A percentile compares a stretch with the other conserved stretches of the same genome.
Conservation (phyloP, 2,888 invertebrate species). For the Drosophila multiciliata region DNA sequence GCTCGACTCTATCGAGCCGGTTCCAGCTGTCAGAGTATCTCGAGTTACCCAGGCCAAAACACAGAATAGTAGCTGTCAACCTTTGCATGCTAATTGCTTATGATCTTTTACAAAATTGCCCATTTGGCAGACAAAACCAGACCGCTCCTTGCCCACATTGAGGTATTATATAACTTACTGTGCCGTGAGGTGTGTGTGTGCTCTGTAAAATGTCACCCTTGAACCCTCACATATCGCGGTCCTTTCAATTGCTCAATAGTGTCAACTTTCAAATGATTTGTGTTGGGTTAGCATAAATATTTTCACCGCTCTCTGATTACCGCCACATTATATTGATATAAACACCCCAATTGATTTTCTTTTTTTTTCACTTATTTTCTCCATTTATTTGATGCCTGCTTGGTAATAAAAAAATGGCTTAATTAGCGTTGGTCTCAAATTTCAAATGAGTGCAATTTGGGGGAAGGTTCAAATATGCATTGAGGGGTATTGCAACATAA, state of each 20-base stretch:
- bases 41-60: constrained; percentile 49
- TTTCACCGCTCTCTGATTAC: constrained; percentile 68
- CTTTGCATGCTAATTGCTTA: constrained; percentile 68
- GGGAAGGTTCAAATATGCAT: not conserved
- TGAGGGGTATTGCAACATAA: not conserved
- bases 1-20: constrained; percentile 34
- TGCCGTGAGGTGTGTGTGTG: constrained; percentile 39
- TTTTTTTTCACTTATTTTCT: constrained; percentile 34
- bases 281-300: constrained; percentile 56
- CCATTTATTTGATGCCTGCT: constrained; percentile 24
- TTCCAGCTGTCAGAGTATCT: constrained; percentile 62
- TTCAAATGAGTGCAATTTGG: constrained; percentile 23
- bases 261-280: constrained; percentile 77
- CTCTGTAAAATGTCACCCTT: constrained; percentile 37
- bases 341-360: constrained; percentile 68
- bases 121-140: constrained; percentile 23
- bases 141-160: constrained; percentile 59
- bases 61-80: constrained; percentile 24
- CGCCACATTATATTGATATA: constrained; percentile 61
- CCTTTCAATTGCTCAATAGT: constrained; percentile 65
- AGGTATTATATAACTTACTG: constrained; percentile 60
- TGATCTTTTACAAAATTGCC: constrained; percentile 68
- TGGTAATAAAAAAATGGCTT: constrained; percentile 55
- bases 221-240: not conserved
- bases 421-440: constrained; percentile 63